These are phyloP conservation scores for Alectura lathami DNA, from an alignment of 2,113 vertebrate species.

Conservation along the genomic window DNA sequence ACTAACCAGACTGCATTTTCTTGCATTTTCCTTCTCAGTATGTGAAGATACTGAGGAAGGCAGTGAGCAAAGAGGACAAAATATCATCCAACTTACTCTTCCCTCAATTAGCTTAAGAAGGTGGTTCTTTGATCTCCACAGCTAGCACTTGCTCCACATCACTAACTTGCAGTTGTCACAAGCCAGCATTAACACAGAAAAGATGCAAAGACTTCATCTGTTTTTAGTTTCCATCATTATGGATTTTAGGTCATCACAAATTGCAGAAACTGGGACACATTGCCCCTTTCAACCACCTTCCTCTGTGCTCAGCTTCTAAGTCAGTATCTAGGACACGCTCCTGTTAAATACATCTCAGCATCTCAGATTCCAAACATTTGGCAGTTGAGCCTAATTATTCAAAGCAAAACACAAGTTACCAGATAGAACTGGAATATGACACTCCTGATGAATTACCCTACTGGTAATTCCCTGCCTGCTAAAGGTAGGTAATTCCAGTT, in stretches of 20 bases:
- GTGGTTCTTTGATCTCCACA: neutral
- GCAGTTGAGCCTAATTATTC: neutral
- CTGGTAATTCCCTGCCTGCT: neutral
- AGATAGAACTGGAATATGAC: neutral
- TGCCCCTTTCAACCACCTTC: neutral
- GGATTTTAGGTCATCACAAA: constrained; percentile 39
- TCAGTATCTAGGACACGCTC: accelerated
- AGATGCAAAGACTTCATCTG: constrained; percentile 5
- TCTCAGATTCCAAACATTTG: neutral
- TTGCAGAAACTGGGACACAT: constrained; percentile 26
- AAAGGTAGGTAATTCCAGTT: neutral
- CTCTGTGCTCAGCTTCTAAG: neutral
- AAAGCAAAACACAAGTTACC: neutral
- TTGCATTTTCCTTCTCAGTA: neutral
- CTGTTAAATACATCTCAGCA: neutral
- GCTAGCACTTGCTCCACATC: neutral
- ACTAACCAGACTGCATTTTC: neutral
- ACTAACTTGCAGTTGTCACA: neutral
- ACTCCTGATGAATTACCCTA: neutral
- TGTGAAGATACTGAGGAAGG: neutral
- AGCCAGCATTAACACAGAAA: neutral
- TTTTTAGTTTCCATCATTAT: constrained; percentile 22
- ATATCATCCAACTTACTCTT: neutral
- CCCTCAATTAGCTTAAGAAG: neutral
- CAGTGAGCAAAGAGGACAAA: neutral